phyloP scores from a whole-genome alignment of 2,888 invertebrate genomes.

The Conops quadrifasciatus region DNA sequence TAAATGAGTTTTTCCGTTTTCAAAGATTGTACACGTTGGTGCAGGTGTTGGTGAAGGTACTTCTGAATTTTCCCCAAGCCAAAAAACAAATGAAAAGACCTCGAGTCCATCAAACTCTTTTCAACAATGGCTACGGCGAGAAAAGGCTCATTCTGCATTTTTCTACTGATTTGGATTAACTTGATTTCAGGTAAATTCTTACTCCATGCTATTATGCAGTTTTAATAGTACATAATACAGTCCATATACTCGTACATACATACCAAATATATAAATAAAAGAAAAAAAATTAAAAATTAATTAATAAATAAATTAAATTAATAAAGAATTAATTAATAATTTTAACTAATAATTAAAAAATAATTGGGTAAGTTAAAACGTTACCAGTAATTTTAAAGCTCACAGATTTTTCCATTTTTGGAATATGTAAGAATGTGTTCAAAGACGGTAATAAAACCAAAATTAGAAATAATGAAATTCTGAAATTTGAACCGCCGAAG shows the following conservation, averaged over 20 bases:
- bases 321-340: neutral
- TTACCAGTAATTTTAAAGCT: too few species aligned
- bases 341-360: neutral
- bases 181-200: slow-evolving; percentile 56
- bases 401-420: too few species aligned
- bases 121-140: slow-evolving; percentile 46
- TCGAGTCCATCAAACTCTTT: slow-evolving; percentile 2
- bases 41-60: neutral
- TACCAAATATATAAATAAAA: neutral
- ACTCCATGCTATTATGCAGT: neutral
- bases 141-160: slow-evolving; percentile 55
- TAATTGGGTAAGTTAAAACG: neutral
- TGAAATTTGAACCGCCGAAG: too few species aligned
- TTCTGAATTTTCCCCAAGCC: slow-evolving; percentile 1
- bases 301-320: neutral
- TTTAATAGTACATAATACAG: neutral
- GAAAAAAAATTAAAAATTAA: neutral
- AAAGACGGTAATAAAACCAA: too few species aligned
- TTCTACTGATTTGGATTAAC: slow-evolving; percentile 57
- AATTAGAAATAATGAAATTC: too few species aligned
- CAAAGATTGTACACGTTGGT: too few species aligned
- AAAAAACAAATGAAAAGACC: slow-evolving; percentile 9
- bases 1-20: too few species aligned
- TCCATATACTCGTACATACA: too few species aligned
- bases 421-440: too few species aligned